Percentiles rank a stretch among this genome's conserved stretches.
Conservation (phyloP, 2,113 vertebrate genomes). For the Zosterops japonicus region DNA sequence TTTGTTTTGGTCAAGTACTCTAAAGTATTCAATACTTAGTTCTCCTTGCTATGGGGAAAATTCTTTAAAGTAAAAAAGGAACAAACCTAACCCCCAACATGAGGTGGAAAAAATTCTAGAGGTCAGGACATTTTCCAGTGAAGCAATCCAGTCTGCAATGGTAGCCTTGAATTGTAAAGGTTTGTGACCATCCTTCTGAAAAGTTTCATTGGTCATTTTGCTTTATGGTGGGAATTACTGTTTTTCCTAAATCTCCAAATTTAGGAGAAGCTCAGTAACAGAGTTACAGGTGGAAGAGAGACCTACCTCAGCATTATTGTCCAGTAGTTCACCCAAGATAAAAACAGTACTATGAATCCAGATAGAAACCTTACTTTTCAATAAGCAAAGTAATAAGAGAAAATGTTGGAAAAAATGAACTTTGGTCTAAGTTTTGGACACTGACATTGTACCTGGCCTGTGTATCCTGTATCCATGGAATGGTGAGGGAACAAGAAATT, state of each 20-base stretch:
- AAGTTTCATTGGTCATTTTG: constrained; percentile 1
- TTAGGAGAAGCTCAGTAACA: background rate
- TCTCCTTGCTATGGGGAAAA: too few species aligned
- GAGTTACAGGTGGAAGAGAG: background rate
- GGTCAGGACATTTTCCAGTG: background rate
- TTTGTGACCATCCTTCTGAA: background rate
- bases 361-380: background rate
- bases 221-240: background rate
- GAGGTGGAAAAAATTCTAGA: background rate
- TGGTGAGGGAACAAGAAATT: background rate
- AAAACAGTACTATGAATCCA: background rate
- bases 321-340: background rate
- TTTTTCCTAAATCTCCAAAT: background rate
- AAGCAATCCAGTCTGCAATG: background rate
- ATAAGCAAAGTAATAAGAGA: background rate
- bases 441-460: background rate
- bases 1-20: too few species aligned
- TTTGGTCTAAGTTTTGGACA: background rate
- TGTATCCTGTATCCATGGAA: background rate
- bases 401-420: background rate
- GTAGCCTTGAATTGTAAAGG: background rate
- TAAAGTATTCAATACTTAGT: too few species aligned
- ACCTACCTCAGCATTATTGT: background rate
- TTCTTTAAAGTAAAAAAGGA: too few species aligned
- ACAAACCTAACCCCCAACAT: too few species aligned